A percentile compares a stretch with the other conserved stretches of the same genome.
phyloP scores from a whole-genome alignment of 2,113 vertebrate species.

The Setophaga kirtlandii region DNA sequence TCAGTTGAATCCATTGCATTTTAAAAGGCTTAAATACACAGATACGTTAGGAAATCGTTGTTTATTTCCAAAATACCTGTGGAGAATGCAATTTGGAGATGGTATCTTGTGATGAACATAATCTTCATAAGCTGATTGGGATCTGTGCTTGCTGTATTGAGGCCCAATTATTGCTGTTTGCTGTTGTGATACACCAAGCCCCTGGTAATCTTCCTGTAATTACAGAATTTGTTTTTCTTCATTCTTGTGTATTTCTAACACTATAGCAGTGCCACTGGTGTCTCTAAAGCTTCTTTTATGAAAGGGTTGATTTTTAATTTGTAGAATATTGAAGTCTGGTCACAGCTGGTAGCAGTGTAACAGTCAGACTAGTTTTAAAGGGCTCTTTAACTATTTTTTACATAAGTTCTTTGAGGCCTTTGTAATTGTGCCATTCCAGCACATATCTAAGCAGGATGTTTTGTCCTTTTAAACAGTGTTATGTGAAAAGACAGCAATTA shows the following conservation, averaged over 20 bases:
- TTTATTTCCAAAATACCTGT: not conserved
- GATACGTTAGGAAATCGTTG: not conserved
- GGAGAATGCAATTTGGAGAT: not conserved
- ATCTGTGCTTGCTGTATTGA: not conserved
- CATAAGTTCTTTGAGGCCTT: not conserved
- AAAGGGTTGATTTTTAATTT: not conserved
- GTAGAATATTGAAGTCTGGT: not conserved
- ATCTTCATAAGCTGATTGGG: slow-evolving; percentile 4
- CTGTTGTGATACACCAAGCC: not conserved
- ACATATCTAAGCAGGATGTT: not conserved
- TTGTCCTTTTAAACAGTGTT: not conserved
- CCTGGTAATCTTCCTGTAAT: slow-evolving; percentile 3
- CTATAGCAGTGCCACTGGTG: not conserved
- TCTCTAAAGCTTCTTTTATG: not conserved
- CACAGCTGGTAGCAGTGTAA: not conserved
- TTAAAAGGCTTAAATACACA: not conserved
- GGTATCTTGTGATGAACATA: not conserved
- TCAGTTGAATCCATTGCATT: not conserved
- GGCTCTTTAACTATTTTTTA: not conserved
- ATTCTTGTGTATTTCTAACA: not conserved
- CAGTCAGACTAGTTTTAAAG: not conserved
- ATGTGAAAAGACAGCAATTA: not conserved
- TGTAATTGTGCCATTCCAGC: not conserved
- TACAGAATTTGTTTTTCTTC: not conserved
- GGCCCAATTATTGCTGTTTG: not conserved